Conservation (phyloP, 2,888 invertebrate species). For the Calliphora vomitoria region DNA sequence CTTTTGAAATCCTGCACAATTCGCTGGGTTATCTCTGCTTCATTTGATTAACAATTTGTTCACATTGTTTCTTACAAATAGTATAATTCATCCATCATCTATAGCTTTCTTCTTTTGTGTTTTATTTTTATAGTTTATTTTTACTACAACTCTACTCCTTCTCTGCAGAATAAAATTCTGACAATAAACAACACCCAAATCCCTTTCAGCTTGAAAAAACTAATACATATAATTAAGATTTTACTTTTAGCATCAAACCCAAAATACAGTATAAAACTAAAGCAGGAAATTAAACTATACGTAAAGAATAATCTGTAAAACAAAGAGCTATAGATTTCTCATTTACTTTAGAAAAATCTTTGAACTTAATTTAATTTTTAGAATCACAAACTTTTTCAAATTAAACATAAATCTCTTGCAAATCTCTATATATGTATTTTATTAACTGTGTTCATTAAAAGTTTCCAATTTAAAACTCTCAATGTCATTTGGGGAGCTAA, state of each 20-base stretch:
- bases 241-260: not conserved
- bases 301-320: not conserved
- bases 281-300: conserved; percentile 23
- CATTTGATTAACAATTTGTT: not conserved
- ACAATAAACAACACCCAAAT: conserved; percentile 1
- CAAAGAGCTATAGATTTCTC: not conserved
- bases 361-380: conserved; percentile 10
- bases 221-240: conserved; percentile 41
- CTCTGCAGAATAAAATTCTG: not conserved
- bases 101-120: not conserved
- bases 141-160: not conserved
- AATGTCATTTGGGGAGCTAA: not conserved
- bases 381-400: not conserved
- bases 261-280: no score
- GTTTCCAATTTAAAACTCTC: conserved; percentile 10
- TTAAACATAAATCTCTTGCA: no score
- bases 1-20: no score
- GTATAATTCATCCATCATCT: not conserved
- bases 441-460: conserved; percentile 1
- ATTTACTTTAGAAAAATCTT: not conserved
- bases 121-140: not conserved
- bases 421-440: not conserved
- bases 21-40: not conserved
- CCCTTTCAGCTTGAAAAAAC: conserved; percentile 37
- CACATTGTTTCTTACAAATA: conserved; percentile 14